Conservation (phyloP, 23 tunicate species). For the Phallusia fumigata region DNA sequence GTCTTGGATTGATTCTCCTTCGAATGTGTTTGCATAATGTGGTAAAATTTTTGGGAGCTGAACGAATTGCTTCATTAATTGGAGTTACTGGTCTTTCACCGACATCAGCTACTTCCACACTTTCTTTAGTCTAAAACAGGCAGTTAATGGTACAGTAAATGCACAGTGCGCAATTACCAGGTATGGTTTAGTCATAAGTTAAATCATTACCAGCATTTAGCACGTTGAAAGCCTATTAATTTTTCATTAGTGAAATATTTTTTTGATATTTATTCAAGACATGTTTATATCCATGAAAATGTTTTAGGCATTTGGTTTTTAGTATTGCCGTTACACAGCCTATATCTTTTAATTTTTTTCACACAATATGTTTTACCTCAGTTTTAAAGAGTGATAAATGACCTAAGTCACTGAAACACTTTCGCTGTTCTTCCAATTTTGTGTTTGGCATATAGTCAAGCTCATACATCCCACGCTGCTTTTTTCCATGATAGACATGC, state of each 20-base stretch:
- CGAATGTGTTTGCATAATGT: slow-evolving; percentile 47
- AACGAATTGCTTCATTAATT: slow-evolving; percentile 65
- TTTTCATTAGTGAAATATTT: too few species aligned
- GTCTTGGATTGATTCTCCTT: slow-evolving; percentile 72
- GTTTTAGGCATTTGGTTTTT: too few species aligned
- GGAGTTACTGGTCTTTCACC: slow-evolving; percentile 85
- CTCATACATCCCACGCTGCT: slow-evolving; percentile 41
- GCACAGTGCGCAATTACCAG: too few species aligned
- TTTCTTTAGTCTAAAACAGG: too few species aligned
- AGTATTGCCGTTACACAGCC: too few species aligned
- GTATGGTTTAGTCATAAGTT: too few species aligned
- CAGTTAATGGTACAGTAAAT: too few species aligned
- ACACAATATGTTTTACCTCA: neutral
- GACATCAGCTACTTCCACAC: neutral
- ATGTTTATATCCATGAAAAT: too few species aligned
- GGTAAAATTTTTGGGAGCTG: slow-evolving; percentile 61
- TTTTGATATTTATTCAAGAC: too few species aligned
- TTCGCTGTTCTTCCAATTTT: neutral
- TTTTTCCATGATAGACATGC: slow-evolving; percentile 1
- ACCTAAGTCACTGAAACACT: slow-evolving; percentile 26
- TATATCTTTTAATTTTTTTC: too few species aligned
- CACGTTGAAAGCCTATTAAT: too few species aligned
- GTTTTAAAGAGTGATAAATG: slow-evolving; percentile 24
- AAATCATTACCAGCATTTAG: too few species aligned
- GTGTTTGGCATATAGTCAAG: slow-evolving; percentile 30